Evolutionary conservation across 92 coral and sea anemone species (phyloP).

Genomic region (Metridium senile): DNA sequence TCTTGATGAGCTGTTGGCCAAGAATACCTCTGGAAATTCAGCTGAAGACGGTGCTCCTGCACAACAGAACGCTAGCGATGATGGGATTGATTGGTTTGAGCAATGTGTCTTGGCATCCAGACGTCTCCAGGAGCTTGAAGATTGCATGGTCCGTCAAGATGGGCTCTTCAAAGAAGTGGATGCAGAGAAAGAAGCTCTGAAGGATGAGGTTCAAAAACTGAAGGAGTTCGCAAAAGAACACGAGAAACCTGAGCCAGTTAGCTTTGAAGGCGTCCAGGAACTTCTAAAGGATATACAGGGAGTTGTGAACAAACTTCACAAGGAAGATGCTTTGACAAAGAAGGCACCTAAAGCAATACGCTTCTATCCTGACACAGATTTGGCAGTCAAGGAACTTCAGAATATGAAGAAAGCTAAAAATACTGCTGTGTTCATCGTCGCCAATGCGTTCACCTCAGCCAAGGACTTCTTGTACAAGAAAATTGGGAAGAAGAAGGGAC

Average conservation of each 20-base stretch:
- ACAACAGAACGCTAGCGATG: background rate
- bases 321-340: background rate
- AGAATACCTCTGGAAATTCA: background rate
- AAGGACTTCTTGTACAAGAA: background rate
- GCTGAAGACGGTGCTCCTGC: background rate
- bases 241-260: background rate
- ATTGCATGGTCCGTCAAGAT: constrained; percentile 5
- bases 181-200: constrained; percentile 2
- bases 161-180: constrained; percentile 5
- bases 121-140: constrained; percentile 13
- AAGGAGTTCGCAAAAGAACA: background rate
- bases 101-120: constrained; percentile 10
- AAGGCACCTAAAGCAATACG: constrained; percentile 14
- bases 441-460: background rate
- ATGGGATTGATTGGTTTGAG: constrained; percentile 18
- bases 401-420: constrained; percentile 1
- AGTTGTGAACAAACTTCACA: constrained; percentile 2
- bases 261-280: background rate
- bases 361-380: constrained; percentile 10
- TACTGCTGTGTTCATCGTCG: constrained; percentile 16
- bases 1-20: background rate
- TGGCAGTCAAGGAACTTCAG: constrained; percentile 23
- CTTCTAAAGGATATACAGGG: constrained; percentile 14
- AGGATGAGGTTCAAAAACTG: constrained; percentile 2
- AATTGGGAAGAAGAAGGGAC: background rate